Conservation (phyloP, 2,113 vertebrate genomes). For the Perca fluviatilis region DNA sequence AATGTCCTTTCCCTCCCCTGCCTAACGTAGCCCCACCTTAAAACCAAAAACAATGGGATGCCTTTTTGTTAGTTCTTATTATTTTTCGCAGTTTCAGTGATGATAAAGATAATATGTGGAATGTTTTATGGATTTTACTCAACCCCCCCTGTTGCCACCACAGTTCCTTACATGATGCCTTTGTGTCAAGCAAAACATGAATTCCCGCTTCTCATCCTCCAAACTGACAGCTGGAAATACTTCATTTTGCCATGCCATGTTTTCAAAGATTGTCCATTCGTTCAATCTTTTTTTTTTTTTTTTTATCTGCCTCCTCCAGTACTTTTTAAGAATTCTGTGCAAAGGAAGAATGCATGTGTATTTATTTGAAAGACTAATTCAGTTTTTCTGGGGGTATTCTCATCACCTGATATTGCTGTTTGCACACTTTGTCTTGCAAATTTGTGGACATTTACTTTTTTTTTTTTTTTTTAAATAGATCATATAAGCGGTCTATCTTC, state of each 20-base stretch:
- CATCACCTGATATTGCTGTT: slow-evolving; percentile 61
- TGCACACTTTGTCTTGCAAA: slow-evolving; percentile 61
- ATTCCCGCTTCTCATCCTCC: slow-evolving; percentile 33
- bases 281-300: too few relatives aligned
- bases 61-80: slow-evolving; percentile 59
- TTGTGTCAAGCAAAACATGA: slow-evolving; percentile 40
- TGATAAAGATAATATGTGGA: slow-evolving; percentile 53
- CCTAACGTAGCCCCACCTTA: slow-evolving; percentile 80
- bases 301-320: slow-evolving; percentile 19
- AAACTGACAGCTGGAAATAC: slow-evolving; percentile 40
- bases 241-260: slow-evolving; percentile 40
- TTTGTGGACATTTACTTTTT: slow-evolving; percentile 40
- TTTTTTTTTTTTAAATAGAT: slow-evolving; percentile 33
- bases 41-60: slow-evolving; percentile 84
- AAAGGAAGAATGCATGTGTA: slow-evolving; percentile 65
- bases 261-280: slow-evolving; percentile 22
- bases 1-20: slow-evolving; percentile 19
- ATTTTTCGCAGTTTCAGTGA: slow-evolving; percentile 62
- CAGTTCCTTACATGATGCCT: slow-evolving; percentile 43
- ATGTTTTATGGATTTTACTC: slow-evolving; percentile 69
- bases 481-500: slow-evolving; percentile 14
- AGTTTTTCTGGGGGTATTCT: slow-evolving; percentile 9
- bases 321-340: slow-evolving; percentile 50
- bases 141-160: neutral
- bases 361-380: slow-evolving; percentile 72